phyloP scores from a whole-genome alignment of 23 tunicate species.

The Aplidium turbinatum region DNA sequence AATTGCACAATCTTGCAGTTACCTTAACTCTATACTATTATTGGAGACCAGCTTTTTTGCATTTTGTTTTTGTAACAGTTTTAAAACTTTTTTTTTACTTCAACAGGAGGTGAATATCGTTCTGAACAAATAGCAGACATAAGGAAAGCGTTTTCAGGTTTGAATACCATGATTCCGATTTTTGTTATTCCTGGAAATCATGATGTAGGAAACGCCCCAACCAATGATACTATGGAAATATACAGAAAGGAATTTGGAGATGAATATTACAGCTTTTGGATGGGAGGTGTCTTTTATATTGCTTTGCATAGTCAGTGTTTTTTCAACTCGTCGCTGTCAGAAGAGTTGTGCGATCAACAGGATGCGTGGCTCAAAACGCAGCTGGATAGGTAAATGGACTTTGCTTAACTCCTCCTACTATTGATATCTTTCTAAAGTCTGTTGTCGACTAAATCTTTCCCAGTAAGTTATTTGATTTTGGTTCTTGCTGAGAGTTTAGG shows the following conservation, averaged over 20 bases:
- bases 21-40: too few relatives aligned
- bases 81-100: conserved; percentile 11
- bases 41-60: too few relatives aligned
- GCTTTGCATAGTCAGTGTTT: conserved; percentile 70
- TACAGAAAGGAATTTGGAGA: conserved; percentile 73
- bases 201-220: conserved; percentile 81
- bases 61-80: neutral
- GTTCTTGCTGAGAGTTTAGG: too few relatives aligned
- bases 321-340: conserved; percentile 30
- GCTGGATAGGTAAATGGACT: conserved; percentile 44
- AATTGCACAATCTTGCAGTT: too few relatives aligned
- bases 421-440: too few relatives aligned
- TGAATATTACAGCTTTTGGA: conserved; percentile 76
- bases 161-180: conserved; percentile 58
- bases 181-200: conserved; percentile 80
- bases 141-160: conserved; percentile 23
- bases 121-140: conserved; percentile 44
- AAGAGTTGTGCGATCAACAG: conserved; percentile 44
- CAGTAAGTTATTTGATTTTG: too few relatives aligned
- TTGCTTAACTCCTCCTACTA: too few relatives aligned
- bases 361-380: conserved; percentile 61
- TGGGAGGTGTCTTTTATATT: conserved; percentile 79
- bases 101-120: conserved; percentile 38
- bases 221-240: conserved; percentile 35
- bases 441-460: too few relatives aligned